These are phyloP conservation scores for Sorex fumeus DNA, from an alignment of 2,113 vertebrate genomes.

Conservation along the genomic window DNA sequence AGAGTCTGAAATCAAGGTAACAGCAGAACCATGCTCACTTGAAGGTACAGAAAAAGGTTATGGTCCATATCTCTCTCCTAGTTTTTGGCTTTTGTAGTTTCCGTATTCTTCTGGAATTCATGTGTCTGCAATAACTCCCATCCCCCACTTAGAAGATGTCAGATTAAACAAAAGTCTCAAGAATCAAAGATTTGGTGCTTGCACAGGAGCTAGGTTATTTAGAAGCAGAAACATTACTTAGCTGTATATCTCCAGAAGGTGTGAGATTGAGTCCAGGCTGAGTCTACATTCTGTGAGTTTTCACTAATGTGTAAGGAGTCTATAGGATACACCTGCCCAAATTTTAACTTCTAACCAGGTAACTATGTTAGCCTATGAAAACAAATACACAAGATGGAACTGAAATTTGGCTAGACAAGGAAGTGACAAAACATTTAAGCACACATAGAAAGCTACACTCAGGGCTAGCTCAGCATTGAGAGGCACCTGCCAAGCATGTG, in stretches of 20 bases:
- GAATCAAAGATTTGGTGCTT: neutral
- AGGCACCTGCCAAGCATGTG: too few relatives aligned
- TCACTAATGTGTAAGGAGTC: neutral
- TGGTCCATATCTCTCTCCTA: neutral
- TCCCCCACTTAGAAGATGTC: neutral
- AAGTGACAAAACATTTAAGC: neutral
- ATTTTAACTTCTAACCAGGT: neutral
- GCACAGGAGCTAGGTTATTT: neutral
- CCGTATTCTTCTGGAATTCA: neutral
- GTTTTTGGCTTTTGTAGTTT: neutral
- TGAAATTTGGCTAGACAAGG: neutral
- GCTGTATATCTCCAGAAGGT: neutral
- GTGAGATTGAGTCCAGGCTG: neutral
- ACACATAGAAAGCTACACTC: conserved; percentile 14
- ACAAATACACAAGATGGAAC: neutral
- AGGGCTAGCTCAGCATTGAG: neutral
- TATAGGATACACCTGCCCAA: neutral
- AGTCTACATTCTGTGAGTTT: neutral
- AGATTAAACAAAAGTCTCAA: neutral
- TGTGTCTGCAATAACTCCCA: neutral
- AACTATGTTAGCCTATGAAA: neutral
- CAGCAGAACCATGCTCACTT: neutral
- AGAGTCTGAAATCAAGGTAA: neutral
- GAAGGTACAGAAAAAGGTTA: neutral
- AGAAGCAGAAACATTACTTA: neutral